Percentiles rank a stretch among this genome's conserved stretches.
Conservation (phyloP, 2,888 invertebrate genomes). For the Tuta absoluta region DNA sequence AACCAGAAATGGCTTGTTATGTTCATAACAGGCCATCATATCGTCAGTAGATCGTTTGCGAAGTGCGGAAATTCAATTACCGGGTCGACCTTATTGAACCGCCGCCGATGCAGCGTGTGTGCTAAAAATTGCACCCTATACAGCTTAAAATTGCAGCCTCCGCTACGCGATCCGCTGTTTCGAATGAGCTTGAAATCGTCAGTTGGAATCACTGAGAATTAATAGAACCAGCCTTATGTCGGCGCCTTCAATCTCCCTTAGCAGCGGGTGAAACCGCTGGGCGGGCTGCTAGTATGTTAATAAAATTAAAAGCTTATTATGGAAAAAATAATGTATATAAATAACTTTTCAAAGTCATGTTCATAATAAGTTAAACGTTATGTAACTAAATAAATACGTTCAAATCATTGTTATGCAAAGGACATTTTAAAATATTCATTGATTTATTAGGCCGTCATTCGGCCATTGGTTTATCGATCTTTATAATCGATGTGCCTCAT, state of each 20-base stretch:
- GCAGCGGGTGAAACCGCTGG: too few species aligned
- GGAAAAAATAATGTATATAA: too few species aligned
- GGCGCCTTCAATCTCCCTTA: not conserved
- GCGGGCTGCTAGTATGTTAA: too few species aligned
- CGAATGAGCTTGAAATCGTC: slow-evolving; percentile 10
- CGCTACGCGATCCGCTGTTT: not conserved
- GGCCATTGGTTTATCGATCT: slow-evolving; percentile 30
- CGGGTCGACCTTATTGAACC: slow-evolving; percentile 2
- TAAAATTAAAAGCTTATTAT: too few species aligned
- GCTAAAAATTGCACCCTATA: slow-evolving; percentile 8
- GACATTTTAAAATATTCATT: slow-evolving; percentile 7
- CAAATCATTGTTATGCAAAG: slow-evolving; percentile 3
- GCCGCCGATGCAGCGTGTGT: not conserved
- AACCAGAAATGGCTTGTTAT: not conserved
- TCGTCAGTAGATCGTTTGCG: slow-evolving; percentile 6
- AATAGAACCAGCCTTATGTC: not conserved
- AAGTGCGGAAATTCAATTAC: slow-evolving; percentile 8
- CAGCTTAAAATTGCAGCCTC: not conserved
- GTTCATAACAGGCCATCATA: not conserved
- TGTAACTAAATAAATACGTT: not conserved
- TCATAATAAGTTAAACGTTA: too few species aligned
- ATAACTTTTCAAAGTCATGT: too few species aligned
- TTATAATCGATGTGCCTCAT: slow-evolving; percentile 26
- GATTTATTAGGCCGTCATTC: not conserved
- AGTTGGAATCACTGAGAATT: not conserved